Evolutionary conservation across 2,797 vertebrate species (phyloP), one percentile per base, ranked within the genome.

Genomic region (Tragopan temminckii): DNA sequence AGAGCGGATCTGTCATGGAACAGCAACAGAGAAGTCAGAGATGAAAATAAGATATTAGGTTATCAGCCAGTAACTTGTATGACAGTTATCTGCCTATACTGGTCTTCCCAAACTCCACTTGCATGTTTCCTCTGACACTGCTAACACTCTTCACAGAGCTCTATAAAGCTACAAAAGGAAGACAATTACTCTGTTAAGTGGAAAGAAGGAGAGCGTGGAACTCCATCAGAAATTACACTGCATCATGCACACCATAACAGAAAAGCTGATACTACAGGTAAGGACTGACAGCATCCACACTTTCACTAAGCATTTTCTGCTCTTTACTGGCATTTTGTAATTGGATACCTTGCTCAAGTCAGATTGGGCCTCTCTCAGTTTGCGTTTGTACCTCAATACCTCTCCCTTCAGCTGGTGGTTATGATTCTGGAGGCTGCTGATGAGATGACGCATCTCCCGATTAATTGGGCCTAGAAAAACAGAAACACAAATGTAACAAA

Each of bases 321-420:
- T 88, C 53, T 85, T 42, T 75, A 16, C 59, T 77, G 43, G 17
- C 19, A 25, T 35, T 25, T 46, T 10, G 24, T 50, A 11, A 46
- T 68, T 8, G 4, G 19, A 80, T 86, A 99, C 99, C 98, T 99
- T 99, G 97, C 98, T 98, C 89, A 99, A 98, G 84, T 99, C 99
- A 11, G 98, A 96, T 50, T 99, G 99, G 11, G 99, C 98, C 96
- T 99, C 99, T 84, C 99, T 98, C 92, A 99, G 94, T 61, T 99
- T 98, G 76, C 99, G 94, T 90, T 99, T 99, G 93, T 98, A 99
- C 92, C 99, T 98, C 50, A 99, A 97, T 89, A 99, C 99, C 76
- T 99, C 99, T 75, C 99, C 99, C 94, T 99, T 99, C 97, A 99
- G 98, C 97, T 99, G 99, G 95, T 99, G 99, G 96, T 99, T 99